Evolutionary conservation across 2,113 vertebrate species (phyloP), one percentile per base, ranked within the genome.

Genomic region (Panthera leo): DNA sequence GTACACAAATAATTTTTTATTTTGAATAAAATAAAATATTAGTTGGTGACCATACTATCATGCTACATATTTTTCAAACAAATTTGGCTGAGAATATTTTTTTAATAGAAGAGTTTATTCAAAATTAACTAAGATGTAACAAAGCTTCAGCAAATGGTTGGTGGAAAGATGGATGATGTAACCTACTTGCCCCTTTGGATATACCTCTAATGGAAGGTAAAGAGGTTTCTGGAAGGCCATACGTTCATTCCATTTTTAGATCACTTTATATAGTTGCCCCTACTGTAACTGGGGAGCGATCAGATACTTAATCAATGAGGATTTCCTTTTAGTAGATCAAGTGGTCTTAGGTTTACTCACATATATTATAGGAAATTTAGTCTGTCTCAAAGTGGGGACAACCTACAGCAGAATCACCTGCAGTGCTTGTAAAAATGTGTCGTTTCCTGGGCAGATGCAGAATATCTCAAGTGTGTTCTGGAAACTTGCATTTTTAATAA

Each of bases 401-500:
- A 76, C 55, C 45, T 96, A 83, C 11, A 80, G n/a, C 16, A 89
- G 39, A 73, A 83, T 95, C 25, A 94, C 75, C 91, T 85, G 29
- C 23, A 95, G n/a, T 78, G 78, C 14, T 85, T 86, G 45, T 63
- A 95, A 71, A 83, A 94, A 95, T 80, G 27, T 92, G 82, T 82
- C 21, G 83, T 94, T 95, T 98, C 78, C 67, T 83, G 63, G 86
- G 55, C 65, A 97, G 61, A 93, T 88, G 48, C 18, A 68, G 36
- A 93, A 8, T 89, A 85, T 85, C 34, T 92, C 48, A 87, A 89
- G 78, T 55, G 65, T 63, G 86, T 71, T 94, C 67, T 85, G 39
- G 42, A 68, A 95, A 82, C 79, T 91, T 94, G 51, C 45, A 94
- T 92, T 95, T 96, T 92, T 92, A 97, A 83, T 92, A 88, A 93